Conservation (phyloP, 92 coral and sea anemone genomes). For the Ricordea florida region DNA sequence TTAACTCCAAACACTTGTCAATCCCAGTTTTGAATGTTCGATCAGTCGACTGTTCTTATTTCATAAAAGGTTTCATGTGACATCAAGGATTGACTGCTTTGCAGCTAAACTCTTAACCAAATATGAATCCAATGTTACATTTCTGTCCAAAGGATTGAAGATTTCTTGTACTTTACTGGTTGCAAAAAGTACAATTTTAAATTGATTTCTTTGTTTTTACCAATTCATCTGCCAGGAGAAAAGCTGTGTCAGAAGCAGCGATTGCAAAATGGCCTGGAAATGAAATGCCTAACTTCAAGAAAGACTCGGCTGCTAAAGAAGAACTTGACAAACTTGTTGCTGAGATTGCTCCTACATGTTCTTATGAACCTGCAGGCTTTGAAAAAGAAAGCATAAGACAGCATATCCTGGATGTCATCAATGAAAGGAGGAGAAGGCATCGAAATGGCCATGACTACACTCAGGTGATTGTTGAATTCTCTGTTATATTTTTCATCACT, state of each 20-base stretch:
- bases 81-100: no score
- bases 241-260: conserved; percentile 12
- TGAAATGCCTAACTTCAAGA: conserved; percentile 22
- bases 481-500: background rate
- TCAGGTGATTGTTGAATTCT: background rate
- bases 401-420: conserved; percentile 19
- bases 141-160: no score
- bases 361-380: conserved; percentile 17
- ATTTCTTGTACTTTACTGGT: no score
- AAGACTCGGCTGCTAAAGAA: background rate
- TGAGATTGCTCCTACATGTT: background rate
- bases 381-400: conserved; percentile 7
- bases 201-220: background rate
- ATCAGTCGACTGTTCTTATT: no score
- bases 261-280: conserved; percentile 14
- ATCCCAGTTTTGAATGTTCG: no score
- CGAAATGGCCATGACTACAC: conserved; percentile 37
- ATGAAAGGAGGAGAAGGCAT: background rate
- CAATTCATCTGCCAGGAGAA: conserved; percentile 3
- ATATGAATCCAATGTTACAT: no score
- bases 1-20: no score
- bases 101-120: no score
- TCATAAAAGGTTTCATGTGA: no score
- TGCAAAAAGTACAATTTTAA: no score
- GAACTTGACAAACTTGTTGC: conserved; percentile 8